These are phyloP conservation scores for Morpho helenor DNA, from an alignment of 2,888 invertebrate genomes.

Conservation along the genomic window DNA sequence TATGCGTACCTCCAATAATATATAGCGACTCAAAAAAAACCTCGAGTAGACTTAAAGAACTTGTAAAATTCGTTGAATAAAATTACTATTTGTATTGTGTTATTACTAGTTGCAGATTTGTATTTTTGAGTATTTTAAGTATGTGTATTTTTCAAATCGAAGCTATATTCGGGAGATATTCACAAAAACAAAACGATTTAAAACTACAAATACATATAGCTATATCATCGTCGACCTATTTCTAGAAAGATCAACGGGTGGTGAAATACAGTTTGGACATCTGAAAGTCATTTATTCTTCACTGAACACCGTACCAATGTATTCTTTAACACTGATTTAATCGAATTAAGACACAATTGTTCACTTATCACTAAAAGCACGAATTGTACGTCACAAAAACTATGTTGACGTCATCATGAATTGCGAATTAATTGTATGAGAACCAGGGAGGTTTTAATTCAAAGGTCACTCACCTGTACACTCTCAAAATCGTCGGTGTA, in stretches of 20 bases:
- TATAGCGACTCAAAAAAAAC: too few species aligned
- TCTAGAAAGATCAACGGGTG: slow-evolving; percentile 42
- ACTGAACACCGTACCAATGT: background rate
- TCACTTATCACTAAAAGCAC: slow-evolving; percentile 14
- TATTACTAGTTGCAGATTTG: too few species aligned
- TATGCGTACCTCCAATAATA: too few species aligned
- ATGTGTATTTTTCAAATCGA: background rate
- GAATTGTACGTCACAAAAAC: slow-evolving; percentile 10
- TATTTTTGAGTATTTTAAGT: too few species aligned
- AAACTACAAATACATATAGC: slow-evolving; percentile 17
- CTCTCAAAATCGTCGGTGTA: slow-evolving; percentile 19
- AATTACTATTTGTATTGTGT: too few species aligned
- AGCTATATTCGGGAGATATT: slow-evolving; percentile 14
- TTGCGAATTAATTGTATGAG: slow-evolving; percentile 36
- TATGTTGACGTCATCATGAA: slow-evolving; percentile 48
- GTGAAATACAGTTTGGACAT: slow-evolving; percentile 18
- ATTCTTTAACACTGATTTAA: background rate
- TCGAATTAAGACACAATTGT: slow-evolving; percentile 1
- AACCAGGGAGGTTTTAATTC: slow-evolving; percentile 37
- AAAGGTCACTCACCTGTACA: slow-evolving; percentile 47
- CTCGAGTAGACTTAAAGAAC: too few species aligned
- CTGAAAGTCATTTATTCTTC: background rate
- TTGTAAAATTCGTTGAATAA: too few species aligned
- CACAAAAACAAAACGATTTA: slow-evolving; percentile 16
- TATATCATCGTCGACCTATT: slow-evolving; percentile 46